Percentiles rank a stretch among this genome's conserved stretches.
These are phyloP conservation scores for Leucophenga varia DNA, from an alignment of 1,140 invertebrate genomes.

Conservation along the genomic window DNA sequence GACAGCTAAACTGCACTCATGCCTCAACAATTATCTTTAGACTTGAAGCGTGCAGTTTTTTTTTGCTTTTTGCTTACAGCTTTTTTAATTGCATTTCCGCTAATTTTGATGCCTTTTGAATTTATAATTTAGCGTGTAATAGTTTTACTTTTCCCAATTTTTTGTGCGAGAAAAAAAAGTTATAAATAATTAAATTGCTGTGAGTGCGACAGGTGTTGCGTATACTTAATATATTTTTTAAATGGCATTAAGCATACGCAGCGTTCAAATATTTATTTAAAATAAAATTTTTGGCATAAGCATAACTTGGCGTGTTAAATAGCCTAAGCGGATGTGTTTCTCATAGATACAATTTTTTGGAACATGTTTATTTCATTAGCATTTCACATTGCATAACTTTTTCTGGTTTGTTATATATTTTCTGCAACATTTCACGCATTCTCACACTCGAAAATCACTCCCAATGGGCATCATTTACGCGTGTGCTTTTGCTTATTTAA, in stretches of 20 bases:
- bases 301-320: no score
- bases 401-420: conserved; percentile 4
- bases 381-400: conserved; percentile 39
- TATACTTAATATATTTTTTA: conserved; percentile 40
- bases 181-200: conserved; percentile 53
- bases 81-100: conserved; percentile 52
- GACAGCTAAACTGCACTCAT: no score
- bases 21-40: no score
- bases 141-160: neutral
- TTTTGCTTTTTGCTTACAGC: no score
- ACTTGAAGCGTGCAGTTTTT: no score
- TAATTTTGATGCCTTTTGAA: conserved; percentile 49
- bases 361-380: conserved; percentile 53
- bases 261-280: conserved; percentile 14
- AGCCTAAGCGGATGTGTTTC: no score
- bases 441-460: no score
- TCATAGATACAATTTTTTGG: no score
- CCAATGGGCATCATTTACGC: conserved; percentile 42
- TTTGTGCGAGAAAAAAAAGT: conserved; percentile 31
- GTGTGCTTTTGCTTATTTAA: conserved; percentile 36
- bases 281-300: no score
- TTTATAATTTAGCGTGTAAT: no score
- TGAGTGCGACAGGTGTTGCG: conserved; percentile 44
- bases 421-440: no score
- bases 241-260: conserved; percentile 50